A percentile compares a stretch with the other conserved stretches of the same genome.
These are phyloP conservation scores for Rhipidura dahli DNA, from an alignment of 2,113 vertebrate species.

Conservation along the genomic window DNA sequence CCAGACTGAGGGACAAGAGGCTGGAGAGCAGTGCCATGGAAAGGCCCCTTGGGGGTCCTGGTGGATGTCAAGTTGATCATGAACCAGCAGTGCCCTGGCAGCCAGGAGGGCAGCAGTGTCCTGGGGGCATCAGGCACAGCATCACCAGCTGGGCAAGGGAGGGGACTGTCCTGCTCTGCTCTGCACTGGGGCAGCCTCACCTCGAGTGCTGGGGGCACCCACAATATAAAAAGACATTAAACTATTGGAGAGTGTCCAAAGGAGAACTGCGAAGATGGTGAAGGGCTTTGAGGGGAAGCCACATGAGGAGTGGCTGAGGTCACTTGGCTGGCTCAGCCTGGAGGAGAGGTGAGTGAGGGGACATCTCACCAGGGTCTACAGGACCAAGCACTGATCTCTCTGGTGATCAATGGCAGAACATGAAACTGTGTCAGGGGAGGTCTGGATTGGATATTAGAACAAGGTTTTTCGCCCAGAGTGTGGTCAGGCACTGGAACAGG, in stretches of 20 bases:
- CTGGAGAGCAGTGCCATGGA: neutral
- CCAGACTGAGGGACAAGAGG: neutral
- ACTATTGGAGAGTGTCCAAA: neutral
- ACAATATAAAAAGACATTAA: neutral
- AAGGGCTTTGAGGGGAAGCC: neutral
- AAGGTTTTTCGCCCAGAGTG: neutral
- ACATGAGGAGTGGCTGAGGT: neutral
- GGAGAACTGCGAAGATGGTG: neutral
- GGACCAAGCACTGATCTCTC: neutral
- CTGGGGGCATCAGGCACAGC: neutral
- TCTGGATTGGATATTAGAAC: too few species aligned
- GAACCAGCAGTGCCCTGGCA: neutral
- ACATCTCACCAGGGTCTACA: neutral
- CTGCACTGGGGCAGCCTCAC: rapidly evolving
- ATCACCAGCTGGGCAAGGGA: rapidly evolving
- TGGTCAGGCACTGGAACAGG: neutral
- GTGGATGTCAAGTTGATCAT: rapidly evolving
- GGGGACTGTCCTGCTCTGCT: neutral
- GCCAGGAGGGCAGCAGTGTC: neutral
- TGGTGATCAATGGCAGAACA: neutral
- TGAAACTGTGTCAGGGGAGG: neutral
- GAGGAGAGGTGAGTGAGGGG: neutral
- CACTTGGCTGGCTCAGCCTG: neutral
- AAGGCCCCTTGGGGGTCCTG: neutral
- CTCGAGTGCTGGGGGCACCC: neutral